Base-by-base conservation (phyloP, 2,113 vertebrate species). In the Hystrix cristata region DNA sequence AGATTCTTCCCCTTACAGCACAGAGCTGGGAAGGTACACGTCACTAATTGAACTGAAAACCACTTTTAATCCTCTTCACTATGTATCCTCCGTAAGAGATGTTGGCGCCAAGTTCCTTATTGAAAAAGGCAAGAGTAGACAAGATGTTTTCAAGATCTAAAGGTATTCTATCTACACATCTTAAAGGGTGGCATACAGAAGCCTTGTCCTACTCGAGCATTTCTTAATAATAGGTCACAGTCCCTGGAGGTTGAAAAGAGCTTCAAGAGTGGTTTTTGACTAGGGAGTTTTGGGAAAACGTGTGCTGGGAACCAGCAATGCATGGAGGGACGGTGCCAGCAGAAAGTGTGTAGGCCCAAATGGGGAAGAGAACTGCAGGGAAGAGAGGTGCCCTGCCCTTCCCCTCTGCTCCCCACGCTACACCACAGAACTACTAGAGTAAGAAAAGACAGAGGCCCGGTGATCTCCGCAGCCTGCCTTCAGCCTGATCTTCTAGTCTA, bases 131-230 rank as follows among this genome's bases (percentile, higher is more conserved):
- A 87, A 94, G 87, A 94, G 90, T 79, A 81, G 67, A 87, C 27
- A 97, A 90, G 65, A 65, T 55, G 72, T 93, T 87, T 94, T 53
- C 76, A 95, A 93, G 27, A 60, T 69, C 76, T 64, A 81, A 94
- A 64, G 1, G 3, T 76, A 7, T 82, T 92, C 95, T 95, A 93
- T 81, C 67, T 57, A 43, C 74, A 43, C 10, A 64, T 83, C 72
- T 93, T 80, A 94, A 96, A 83, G 60, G n/a, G 55, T 57, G 51
- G 12, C 83, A 67, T 64, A 89, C 46, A 79, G 80, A 88, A 86
- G 65, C 19, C 67, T 34, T 81, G 48, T 90, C 81, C 84, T 87
- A 46, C 31, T 87, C 15, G 34, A n/a, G 57, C 16, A 48, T 86
- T 95, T 95, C 71, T 95, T 84, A 92, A 51, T 59, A 85, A 93